phyloP scores from a whole-genome alignment of 2,888 invertebrate species.

The Drosophila buzzatii region DNA sequence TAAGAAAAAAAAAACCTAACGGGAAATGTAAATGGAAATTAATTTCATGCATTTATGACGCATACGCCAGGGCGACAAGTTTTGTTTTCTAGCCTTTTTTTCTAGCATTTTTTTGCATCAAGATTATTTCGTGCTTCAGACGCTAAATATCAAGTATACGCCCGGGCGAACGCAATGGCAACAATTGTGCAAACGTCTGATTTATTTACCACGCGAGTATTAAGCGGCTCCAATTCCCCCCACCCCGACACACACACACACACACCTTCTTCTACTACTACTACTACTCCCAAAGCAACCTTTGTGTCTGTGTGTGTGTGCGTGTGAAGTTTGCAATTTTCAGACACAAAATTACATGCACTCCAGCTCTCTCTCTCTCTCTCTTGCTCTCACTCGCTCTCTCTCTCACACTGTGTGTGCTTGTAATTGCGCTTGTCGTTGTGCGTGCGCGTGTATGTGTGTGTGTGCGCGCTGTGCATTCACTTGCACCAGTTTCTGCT shows the following conservation, averaged over 20 bases:
- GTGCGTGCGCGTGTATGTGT: constrained; percentile 31
- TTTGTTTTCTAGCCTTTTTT: constrained; percentile 6
- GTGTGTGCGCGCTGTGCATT: constrained; percentile 29
- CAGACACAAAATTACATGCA: constrained; percentile 75
- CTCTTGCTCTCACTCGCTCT: constrained; percentile 10
- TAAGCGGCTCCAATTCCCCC: constrained; percentile 9
- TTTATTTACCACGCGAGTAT: constrained; percentile 65
- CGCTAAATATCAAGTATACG: constrained; percentile 55
- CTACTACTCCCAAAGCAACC: constrained; percentile 8
- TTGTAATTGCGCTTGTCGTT: constrained; percentile 68
- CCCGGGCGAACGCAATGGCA: constrained; percentile 41
- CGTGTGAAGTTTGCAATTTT: constrained; percentile 66
- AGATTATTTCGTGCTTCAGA: constrained; percentile 46
- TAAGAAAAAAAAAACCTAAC: not conserved
- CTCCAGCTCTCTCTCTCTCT: constrained; percentile 20
- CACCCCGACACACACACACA: too few species aligned
- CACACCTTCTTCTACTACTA: constrained; percentile 18
- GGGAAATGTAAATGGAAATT: constrained; percentile 55
- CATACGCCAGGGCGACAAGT: constrained; percentile 60
- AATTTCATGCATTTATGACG: constrained; percentile 75
- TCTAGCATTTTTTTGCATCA: constrained; percentile 53
- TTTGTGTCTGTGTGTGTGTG: constrained; percentile 22
- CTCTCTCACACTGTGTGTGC: constrained; percentile 26
- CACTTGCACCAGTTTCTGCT: constrained; percentile 52
- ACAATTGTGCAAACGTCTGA: constrained; percentile 45